These are phyloP conservation scores for Apamea sordens DNA, from an alignment of 2,888 invertebrate genomes.

Conservation along the genomic window DNA sequence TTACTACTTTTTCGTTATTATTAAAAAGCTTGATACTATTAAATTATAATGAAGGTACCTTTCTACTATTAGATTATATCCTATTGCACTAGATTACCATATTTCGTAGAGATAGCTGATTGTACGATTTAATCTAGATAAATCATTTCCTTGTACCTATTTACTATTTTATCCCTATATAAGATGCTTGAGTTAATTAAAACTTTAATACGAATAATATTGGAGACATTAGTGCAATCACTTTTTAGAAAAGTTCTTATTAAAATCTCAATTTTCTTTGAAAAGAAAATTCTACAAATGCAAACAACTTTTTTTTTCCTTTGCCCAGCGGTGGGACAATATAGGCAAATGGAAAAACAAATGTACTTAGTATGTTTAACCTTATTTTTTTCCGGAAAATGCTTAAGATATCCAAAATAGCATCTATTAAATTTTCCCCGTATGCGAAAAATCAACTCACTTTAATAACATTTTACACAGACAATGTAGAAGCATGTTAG, in stretches of 20 bases:
- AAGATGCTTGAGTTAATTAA: background rate
- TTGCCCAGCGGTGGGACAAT: too few relatives aligned
- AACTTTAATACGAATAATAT: background rate
- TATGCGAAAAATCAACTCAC: constrained; percentile 9
- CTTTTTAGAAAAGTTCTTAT: background rate
- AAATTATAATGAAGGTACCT: background rate
- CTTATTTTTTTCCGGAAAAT: background rate
- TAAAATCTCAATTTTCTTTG: background rate
- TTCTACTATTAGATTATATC: background rate
- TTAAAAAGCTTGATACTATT: background rate
- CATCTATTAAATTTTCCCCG: background rate
- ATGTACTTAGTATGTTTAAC: background rate
- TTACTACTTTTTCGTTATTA: background rate
- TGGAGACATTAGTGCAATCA: background rate
- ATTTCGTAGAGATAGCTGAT: background rate
- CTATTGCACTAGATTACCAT: background rate
- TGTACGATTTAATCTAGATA: background rate
- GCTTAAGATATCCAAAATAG: too few relatives aligned
- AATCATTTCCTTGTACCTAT: background rate
- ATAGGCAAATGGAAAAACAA: too few relatives aligned
- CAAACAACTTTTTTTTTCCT: background rate
- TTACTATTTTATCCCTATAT: background rate
- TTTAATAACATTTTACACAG: background rate
- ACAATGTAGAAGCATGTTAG: constrained; percentile 10
- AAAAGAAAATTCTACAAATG: background rate